Evolutionary conservation across 2,113 vertebrate species (phyloP).

Genomic region (Neogale vison): DNA sequence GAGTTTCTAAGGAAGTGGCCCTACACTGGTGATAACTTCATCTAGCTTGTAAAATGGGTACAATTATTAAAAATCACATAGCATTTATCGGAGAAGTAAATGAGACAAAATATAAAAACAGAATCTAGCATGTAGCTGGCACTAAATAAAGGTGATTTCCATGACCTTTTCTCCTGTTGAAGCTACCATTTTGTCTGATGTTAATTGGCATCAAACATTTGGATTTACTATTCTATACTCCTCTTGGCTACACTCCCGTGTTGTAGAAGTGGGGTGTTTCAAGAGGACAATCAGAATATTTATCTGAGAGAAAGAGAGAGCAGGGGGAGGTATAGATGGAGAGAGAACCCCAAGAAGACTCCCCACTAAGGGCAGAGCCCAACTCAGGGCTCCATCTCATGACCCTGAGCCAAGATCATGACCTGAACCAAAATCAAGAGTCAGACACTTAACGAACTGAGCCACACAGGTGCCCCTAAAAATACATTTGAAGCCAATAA

Average conservation of each 20-base stretch:
- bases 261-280: not conserved
- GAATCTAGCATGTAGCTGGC: not conserved
- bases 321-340: not conserved
- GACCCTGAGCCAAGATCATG: not conserved
- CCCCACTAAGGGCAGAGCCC: not conserved
- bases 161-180: conserved; percentile 10
- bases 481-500: not conserved
- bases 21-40: not conserved
- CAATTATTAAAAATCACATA: not conserved
- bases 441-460: not conserved
- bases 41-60: not conserved
- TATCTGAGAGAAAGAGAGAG: not conserved
- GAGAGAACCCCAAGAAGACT: not conserved
- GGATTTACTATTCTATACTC: not conserved
- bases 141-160: not conserved
- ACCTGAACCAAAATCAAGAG: not conserved
- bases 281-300: not conserved
- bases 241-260: not conserved
- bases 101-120: conserved; percentile 10
- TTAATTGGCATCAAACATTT: not conserved
- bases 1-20: not conserved
- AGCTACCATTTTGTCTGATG: not conserved
- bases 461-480: not conserved
- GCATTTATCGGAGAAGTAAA: conserved; percentile 23
- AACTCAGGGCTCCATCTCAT: not conserved